Evolutionary conservation across 2,113 vertebrate genomes (phyloP).

Genomic region (Heterocephalus glaber): DNA sequence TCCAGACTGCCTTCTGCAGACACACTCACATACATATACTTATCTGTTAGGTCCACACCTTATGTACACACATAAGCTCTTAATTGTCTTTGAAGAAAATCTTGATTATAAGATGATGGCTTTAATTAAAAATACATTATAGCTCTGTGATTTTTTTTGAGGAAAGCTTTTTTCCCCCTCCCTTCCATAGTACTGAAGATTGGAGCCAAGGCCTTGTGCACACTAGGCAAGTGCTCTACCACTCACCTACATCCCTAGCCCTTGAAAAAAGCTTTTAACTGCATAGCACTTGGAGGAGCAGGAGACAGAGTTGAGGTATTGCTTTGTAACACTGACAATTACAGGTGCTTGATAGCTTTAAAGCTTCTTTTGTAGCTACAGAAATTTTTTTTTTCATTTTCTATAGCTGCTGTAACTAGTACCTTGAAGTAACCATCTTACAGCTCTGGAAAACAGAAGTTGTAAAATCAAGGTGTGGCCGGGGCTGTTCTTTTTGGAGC

Average conservation of each 20-base stretch:
- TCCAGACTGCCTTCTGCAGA: neutral
- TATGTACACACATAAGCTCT: neutral
- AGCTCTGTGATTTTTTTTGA: slow-evolving; percentile 15
- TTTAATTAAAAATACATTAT: neutral
- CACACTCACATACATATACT: neutral
- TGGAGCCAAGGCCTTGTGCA: neutral
- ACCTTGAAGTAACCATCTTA: slow-evolving; percentile 3
- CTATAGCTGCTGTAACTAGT: neutral
- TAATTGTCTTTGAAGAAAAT: slow-evolving; percentile 41
- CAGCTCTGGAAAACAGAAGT: neutral
- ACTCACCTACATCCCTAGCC: neutral
- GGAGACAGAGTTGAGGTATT: neutral
- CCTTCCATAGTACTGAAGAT: neutral
- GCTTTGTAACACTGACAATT: neutral
- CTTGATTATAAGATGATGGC: neutral
- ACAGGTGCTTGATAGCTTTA: neutral
- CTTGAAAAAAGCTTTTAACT: neutral
- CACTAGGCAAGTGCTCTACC: neutral
- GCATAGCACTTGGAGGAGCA: neutral
- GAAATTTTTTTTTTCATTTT: neutral
- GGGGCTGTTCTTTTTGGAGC: neutral
- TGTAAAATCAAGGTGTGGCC: neutral
- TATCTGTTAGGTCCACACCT: neutral
- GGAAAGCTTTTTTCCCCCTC: neutral
- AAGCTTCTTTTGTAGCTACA: neutral